Percentiles rank a stretch among this genome's conserved stretches.
Conservation (phyloP, 2,888 invertebrate genomes). For the Geophilus truncorum region DNA sequence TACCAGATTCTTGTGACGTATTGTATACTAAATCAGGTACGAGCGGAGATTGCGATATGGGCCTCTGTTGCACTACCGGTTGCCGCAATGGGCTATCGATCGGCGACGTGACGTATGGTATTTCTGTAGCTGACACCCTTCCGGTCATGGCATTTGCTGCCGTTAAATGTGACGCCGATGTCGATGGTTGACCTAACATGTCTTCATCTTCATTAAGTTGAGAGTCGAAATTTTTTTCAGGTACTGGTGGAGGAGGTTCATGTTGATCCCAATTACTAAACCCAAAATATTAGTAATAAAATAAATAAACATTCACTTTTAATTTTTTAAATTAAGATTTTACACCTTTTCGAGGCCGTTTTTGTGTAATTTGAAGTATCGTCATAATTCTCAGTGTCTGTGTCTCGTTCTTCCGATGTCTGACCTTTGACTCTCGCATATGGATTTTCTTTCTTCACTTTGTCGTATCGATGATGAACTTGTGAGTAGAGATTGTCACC, state of each 20-base stretch:
- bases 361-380: conserved; percentile 37
- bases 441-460: conserved; percentile 44
- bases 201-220: neutral
- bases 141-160: conserved; percentile 33
- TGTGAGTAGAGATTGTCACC: conserved; percentile 69
- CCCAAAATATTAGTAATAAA: neutral
- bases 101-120: conserved; percentile 32
- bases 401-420: conserved; percentile 40
- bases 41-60: neutral
- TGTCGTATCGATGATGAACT: conserved; percentile 53
- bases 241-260: conserved; percentile 33
- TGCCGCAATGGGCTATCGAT: conserved; percentile 28
- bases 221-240: conserved; percentile 33
- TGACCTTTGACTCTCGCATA: conserved; percentile 45
- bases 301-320: neutral
- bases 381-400: conserved; percentile 43
- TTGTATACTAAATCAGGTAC: conserved; percentile 28
- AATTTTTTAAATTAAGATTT: no score
- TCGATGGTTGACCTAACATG: neutral
- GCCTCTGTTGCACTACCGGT: neutral
- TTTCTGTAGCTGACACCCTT: conserved; percentile 23
- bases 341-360: neutral
- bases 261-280: neutral
- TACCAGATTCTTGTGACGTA: conserved; percentile 31
- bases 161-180: conserved; percentile 13